A percentile compares a stretch with the other conserved stretches of the same genome.
Evolutionary conservation across 2,113 vertebrate genomes (phyloP).

Genomic region (Hemiscyllium ocellatum): DNA sequence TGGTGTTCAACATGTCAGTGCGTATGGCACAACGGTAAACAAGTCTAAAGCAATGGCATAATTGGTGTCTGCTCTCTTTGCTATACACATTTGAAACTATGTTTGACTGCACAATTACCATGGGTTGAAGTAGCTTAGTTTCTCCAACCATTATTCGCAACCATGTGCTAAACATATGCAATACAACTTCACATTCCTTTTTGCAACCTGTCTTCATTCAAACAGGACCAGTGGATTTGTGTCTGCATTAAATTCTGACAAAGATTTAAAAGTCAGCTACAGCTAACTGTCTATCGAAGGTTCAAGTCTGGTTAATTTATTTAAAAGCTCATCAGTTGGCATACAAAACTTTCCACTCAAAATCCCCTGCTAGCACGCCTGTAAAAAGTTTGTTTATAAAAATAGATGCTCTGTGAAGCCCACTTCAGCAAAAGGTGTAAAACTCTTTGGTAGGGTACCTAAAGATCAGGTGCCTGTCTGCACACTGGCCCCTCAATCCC

Average conservation of each 20-base stretch:
- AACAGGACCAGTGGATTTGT: conserved; percentile 37
- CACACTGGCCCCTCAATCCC: conserved; percentile 34
- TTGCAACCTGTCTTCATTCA: background rate
- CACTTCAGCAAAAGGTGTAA: conserved; percentile 37
- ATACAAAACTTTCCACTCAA: conserved; percentile 37
- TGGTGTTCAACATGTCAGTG: background rate
- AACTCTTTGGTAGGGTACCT: conserved; percentile 35
- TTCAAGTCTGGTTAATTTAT: conserved; percentile 22
- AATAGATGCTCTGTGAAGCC: conserved; percentile 38
- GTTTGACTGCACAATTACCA: background rate
- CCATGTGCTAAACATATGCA: background rate
- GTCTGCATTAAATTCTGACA: conserved; percentile 26
- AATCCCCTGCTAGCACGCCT: conserved; percentile 31
- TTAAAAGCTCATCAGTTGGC: conserved; percentile 33
- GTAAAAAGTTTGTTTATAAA: conserved; percentile 38
- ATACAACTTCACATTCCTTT: background rate
- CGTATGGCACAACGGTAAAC: conserved; percentile 1
- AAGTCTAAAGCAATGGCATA: background rate
- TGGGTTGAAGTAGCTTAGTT: background rate
- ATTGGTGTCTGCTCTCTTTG: background rate
- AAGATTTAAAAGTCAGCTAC: conserved; percentile 30
- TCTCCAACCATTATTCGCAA: background rate
- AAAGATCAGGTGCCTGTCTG: conserved; percentile 32
- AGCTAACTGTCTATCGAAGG: conserved; percentile 17
- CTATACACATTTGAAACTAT: background rate